Evolutionary conservation across 2,113 vertebrate species (phyloP).

Genomic region (Deroptyus accipitrinus): DNA sequence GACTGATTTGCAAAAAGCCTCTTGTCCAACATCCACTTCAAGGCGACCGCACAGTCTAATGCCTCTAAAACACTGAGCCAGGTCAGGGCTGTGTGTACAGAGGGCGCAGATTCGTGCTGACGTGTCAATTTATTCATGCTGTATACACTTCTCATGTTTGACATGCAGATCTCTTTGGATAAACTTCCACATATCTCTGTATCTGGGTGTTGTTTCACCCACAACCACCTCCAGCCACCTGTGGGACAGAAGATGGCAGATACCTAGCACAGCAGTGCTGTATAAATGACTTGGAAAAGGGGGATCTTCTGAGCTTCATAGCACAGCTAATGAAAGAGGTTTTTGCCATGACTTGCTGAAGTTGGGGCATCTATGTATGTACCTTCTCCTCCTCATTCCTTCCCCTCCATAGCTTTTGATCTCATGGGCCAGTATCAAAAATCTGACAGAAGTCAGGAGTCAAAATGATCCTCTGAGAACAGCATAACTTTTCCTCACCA

Average conservation of each 20-base stretch:
- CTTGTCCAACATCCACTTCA: not conserved
- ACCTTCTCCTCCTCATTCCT: not conserved
- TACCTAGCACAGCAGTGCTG: not conserved
- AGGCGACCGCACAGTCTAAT: not conserved
- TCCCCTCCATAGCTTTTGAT: not conserved
- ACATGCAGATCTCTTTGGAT: constrained; percentile 61
- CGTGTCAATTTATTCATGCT: constrained; percentile 52
- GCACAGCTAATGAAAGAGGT: not conserved
- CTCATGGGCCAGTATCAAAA: not conserved
- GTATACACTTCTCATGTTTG: constrained; percentile 42
- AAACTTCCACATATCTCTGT: constrained; percentile 38
- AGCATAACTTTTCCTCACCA: not conserved
- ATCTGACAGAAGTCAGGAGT: not conserved
- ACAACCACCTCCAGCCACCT: constrained; percentile 65
- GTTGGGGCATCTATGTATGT: not conserved
- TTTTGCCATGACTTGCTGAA: not conserved
- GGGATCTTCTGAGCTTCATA: not conserved
- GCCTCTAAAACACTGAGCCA: not conserved
- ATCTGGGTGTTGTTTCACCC: constrained; percentile 59
- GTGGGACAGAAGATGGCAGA: constrained; percentile 36
- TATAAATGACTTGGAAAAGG: constrained; percentile 27
- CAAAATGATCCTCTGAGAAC: not conserved
- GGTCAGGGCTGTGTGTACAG: not conserved
- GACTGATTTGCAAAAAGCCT: not conserved
- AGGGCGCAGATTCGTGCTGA: constrained; percentile 57